Evolutionary conservation across 2,797 vertebrate genomes (phyloP).

Genomic region (Melanotaenia pygmaea): DNA sequence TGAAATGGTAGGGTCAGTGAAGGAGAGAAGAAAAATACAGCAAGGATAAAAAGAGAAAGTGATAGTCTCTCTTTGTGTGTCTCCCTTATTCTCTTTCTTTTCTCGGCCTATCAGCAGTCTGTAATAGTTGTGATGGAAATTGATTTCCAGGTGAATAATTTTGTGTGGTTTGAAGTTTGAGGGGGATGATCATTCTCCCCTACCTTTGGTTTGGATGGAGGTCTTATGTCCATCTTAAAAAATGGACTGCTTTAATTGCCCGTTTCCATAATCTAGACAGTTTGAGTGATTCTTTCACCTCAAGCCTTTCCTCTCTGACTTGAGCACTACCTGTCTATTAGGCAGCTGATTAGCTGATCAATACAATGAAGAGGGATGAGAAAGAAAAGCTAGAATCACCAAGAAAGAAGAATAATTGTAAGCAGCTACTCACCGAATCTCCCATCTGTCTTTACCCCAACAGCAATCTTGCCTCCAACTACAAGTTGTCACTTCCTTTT

Average conservation of each 20-base stretch:
- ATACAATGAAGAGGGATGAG: slow-evolving; percentile 67
- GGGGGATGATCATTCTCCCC: slow-evolving; percentile 65
- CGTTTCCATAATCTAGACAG: slow-evolving; percentile 69
- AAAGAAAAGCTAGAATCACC: slow-evolving; percentile 42
- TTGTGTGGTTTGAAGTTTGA: slow-evolving; percentile 51
- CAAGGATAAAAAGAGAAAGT: slow-evolving; percentile 61
- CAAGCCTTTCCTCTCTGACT: slow-evolving; percentile 31
- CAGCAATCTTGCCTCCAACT: slow-evolving; percentile 37
- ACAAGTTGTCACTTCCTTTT: slow-evolving; percentile 54
- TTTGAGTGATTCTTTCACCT: slow-evolving; percentile 55
- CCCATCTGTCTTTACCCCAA: slow-evolving; percentile 36
- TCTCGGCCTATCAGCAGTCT: slow-evolving; percentile 61
- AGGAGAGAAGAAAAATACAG: slow-evolving; percentile 64
- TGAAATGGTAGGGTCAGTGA: slow-evolving; percentile 67
- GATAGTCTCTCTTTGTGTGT: slow-evolving; percentile 53
- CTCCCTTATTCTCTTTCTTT: slow-evolving; percentile 41
- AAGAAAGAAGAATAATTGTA: slow-evolving; percentile 50
- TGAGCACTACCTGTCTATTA: slow-evolving; percentile 68
- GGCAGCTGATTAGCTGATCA: slow-evolving; percentile 65
- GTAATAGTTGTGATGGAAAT: slow-evolving; percentile 81
- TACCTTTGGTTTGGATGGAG: slow-evolving; percentile 18
- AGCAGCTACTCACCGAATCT: slow-evolving; percentile 45
- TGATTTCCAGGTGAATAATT: slow-evolving; percentile 84
- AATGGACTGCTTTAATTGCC: slow-evolving; percentile 71
- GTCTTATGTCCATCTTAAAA: slow-evolving; percentile 32